Conservation (phyloP, 2,113 vertebrate species). For the Haliaeetus leucogaster region DNA sequence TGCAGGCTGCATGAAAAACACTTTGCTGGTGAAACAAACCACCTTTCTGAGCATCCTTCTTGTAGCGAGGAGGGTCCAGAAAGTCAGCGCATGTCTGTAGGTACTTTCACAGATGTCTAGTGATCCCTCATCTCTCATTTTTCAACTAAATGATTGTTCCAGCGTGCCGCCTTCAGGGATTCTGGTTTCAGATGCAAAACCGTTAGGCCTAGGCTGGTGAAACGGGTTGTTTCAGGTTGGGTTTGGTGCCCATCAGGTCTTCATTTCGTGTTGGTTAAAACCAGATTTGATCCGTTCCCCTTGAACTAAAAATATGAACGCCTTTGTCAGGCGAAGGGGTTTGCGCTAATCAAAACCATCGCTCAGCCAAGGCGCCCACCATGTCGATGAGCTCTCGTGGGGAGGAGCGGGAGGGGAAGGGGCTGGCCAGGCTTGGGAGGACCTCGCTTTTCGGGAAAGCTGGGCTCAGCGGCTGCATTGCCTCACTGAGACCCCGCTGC, state of each 20-base stretch:
- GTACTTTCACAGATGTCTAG: background rate
- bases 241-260: background rate
- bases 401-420: background rate
- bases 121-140: background rate
- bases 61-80: background rate
- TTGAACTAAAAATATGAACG: background rate
- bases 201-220: background rate
- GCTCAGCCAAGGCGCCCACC: background rate
- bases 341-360: background rate
- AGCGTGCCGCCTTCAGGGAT: background rate
- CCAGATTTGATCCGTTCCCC: background rate
- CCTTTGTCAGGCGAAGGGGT: background rate
- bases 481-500: background rate
- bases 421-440: background rate
- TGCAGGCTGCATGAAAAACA: fast-evolving
- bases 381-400: background rate
- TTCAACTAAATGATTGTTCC: background rate
- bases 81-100: background rate
- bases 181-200: background rate
- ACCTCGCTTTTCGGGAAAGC: background rate
- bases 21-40: no score
- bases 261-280: background rate
- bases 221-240: background rate
- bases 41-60: background rate
- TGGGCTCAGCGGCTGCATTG: background rate